phyloP scores from a whole-genome alignment of 2,113 vertebrate species.

The Poeciliopsis occidentalis region DNA sequence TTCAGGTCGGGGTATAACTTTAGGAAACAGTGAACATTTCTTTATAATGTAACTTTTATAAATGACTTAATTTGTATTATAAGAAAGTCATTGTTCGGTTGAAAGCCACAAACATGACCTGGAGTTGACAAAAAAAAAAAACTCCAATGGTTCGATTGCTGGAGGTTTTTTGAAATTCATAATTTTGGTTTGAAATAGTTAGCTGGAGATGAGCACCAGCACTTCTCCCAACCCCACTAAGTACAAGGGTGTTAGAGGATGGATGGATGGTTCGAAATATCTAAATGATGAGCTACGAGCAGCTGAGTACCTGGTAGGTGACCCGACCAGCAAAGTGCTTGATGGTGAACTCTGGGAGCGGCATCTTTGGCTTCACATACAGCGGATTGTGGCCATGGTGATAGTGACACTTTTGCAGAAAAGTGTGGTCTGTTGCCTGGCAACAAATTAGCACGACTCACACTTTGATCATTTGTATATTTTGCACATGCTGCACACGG shows the following conservation, averaged over 20 bases:
- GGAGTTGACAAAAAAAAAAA: neutral
- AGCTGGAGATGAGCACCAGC: neutral
- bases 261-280: neutral
- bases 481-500: too few species aligned
- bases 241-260: too few species aligned
- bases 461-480: neutral
- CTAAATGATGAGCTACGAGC: neutral
- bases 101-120: neutral
- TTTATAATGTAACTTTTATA: neutral
- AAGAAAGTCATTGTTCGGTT: neutral
- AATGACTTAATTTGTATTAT: neutral
- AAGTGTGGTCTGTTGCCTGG: constrained; percentile 97
- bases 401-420: constrained; percentile 99
- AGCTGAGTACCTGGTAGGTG: constrained; percentile 89
- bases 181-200: neutral
- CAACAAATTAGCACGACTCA: constrained; percentile 23
- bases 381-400: constrained; percentile 88
- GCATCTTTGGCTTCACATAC: constrained; percentile 97
- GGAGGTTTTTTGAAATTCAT: too few species aligned
- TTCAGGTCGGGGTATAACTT: neutral
- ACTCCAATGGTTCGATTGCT: too few species aligned
- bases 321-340: constrained; percentile 95
- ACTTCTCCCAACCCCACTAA: neutral
- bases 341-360: constrained; percentile 93
- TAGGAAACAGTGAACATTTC: too few species aligned